phyloP scores from a whole-genome alignment of 2,113 vertebrate genomes.

The Eolophus roseicapilla region DNA sequence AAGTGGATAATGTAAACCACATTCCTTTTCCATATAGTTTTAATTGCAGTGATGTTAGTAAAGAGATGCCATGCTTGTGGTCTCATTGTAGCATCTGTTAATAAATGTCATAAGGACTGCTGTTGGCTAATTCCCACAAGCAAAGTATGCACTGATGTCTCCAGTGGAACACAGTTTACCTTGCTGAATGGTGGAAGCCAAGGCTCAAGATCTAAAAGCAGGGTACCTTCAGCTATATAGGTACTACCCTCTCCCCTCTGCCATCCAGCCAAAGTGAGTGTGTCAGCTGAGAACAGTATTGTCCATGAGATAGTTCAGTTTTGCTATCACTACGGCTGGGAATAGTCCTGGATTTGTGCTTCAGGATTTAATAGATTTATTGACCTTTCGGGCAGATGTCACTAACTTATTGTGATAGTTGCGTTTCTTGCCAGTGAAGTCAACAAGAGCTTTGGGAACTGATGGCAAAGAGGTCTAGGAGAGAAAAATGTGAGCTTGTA shows the following conservation, averaged over 20 bases:
- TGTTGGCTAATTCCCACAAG: background rate
- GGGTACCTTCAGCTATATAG: background rate
- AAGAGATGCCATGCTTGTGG: background rate
- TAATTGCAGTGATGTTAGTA: background rate
- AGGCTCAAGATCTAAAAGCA: background rate
- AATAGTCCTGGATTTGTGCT: background rate
- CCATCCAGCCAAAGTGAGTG: background rate
- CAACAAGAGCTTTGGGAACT: background rate
- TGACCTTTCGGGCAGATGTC: background rate
- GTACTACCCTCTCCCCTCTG: background rate
- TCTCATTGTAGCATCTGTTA: background rate
- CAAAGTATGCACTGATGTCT: background rate
- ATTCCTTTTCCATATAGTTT: background rate
- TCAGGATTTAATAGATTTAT: background rate
- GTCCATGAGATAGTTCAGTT: background rate
- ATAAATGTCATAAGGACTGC: background rate
- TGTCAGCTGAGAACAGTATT: background rate
- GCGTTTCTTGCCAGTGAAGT: background rate
- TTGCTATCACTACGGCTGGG: background rate
- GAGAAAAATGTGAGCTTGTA: background rate
- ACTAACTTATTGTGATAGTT: background rate
- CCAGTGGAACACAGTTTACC: background rate
- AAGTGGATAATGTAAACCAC: background rate
- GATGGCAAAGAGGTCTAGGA: background rate
- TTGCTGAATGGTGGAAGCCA: background rate